Evolutionary conservation across 2,888 invertebrate species (phyloP), one percentile per base, ranked within the genome.

Genomic region (Altica lythri): DNA sequence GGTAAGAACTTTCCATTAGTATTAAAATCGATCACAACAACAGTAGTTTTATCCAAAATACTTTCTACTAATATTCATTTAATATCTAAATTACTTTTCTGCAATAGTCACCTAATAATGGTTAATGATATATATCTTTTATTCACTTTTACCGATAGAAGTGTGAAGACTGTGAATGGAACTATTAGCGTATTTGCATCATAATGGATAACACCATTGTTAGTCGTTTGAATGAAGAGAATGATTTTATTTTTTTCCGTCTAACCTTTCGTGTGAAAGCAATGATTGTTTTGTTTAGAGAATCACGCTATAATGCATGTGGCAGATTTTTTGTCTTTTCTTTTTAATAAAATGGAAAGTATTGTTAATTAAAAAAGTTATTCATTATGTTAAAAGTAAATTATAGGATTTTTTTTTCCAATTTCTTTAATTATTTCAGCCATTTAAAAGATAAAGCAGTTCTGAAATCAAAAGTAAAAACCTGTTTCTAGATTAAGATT

Each of bases 201-300:
- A 40, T 40, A 40, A 40, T 22, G 25, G 25, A 13, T 25, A 13
- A 13, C 25, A 13, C 4, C 13, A 40, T 40, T 40, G 40, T 40
- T 25, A 22, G 13, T 40, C 14, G 16, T 34, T 16, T 34, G 13
- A 40, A 40, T 40, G 40, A 40, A 22, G 6, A 40, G 40, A 40
- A 2, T 9, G 16, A 34, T 34, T 30, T 34, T 4, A 8, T 8
- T 34, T 34, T 16, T 34, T 34, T 34, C 34, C 16, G 2, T 9
- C 8, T 34, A 14, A 9, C 4, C 34, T 14, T 34, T 34, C 34
- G 2, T 16, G 14, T 34, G 34, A 34, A 34, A 16, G 16, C 9
- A 12, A 8, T 34, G 13, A 34, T 16, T 34, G 16, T 30, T 12
- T 30, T 30, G 13, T 4, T 14, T 34, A n/a, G n/a, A n/a, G 16